Percentiles rank a stretch among this genome's conserved stretches.
These are phyloP conservation scores for Octopus bimaculoides DNA, from an alignment of 1,140 invertebrate genomes.

Conservation along the genomic window DNA sequence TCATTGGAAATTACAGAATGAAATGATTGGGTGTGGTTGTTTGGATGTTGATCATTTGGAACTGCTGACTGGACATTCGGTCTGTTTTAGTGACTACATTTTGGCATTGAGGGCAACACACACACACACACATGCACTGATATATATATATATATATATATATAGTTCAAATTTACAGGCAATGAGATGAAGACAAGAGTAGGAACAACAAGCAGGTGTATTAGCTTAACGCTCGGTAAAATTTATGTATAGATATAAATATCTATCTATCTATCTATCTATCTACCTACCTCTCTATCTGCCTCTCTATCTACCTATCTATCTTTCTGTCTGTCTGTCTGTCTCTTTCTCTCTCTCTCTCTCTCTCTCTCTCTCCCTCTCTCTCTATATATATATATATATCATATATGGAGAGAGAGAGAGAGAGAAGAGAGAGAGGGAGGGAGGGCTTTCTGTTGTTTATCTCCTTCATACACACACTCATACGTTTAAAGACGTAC, in stretches of 20 bases:
- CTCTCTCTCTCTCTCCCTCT: neutral
- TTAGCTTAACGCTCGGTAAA: no score
- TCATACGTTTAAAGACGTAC: neutral
- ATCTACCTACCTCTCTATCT: neutral
- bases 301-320: neutral
- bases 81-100: no score
- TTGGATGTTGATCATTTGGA: no score
- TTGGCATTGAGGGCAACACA: no score
- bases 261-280: neutral
- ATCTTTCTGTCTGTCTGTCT: neutral
- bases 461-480: conserved; percentile 10
- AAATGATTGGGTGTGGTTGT: no score
- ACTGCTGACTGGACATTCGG: no score
- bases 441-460: neutral
- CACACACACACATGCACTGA: no score
- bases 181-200: no score
- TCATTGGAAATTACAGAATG: no score
- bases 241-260: neutral
- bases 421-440: neutral
- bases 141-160: neutral
- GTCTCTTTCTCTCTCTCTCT: neutral
- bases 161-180: no score
- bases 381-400: neutral
- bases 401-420: neutral
- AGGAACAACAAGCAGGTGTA: no score